Base-by-base conservation (phyloP, 2,797 vertebrate genomes). In the Pampus argenteus region DNA sequence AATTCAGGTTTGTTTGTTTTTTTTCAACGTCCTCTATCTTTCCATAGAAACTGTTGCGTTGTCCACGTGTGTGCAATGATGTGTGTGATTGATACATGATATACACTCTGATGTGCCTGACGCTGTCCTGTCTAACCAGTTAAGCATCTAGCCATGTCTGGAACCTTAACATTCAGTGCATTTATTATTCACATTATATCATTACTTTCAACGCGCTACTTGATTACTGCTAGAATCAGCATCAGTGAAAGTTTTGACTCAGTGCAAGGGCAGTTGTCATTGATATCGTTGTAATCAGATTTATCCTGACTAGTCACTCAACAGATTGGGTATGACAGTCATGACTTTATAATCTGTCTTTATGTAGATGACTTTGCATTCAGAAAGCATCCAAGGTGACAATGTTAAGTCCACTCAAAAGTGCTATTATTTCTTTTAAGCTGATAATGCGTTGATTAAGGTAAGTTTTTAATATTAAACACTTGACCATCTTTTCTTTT, bases 381-480 rank as follows among this genome's bases (percentile, higher is more conserved):
- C 9, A 71, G 69, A 90, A 72, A 66, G 48, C 36, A 74, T 54
- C 45, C 62, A 85, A 87, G 79, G 84, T 88, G 64, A 56, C 1
- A 31, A 11, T 15, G 79, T 77, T 69, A 47, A 68, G 55, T 72
- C 55, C 66, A 20, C 71, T 74, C 65, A 68, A 65, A 68, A 65
- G 55, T 34, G 36, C 57, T 9, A 55, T 71, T 71, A 68, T 26
- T 20, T 64, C 81, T 79, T 74, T 81, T 74, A 66, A 54, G 73
- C 66, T 49, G 64, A 75, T 81, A 73, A 90, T 58, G 79, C 52
- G 56, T 87, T 83, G 78, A 89, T 89, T 75, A 87, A 84, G 63
- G 82, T 64, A 79, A 50, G 80, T 76, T 79, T 88, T 88, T 52
- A 84, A 67, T 85, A 85, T 87, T 89, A 88, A 88, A 87, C 75